phyloP scores from a whole-genome alignment of 2,888 invertebrate genomes.

The Metallyticus violacea region DNA sequence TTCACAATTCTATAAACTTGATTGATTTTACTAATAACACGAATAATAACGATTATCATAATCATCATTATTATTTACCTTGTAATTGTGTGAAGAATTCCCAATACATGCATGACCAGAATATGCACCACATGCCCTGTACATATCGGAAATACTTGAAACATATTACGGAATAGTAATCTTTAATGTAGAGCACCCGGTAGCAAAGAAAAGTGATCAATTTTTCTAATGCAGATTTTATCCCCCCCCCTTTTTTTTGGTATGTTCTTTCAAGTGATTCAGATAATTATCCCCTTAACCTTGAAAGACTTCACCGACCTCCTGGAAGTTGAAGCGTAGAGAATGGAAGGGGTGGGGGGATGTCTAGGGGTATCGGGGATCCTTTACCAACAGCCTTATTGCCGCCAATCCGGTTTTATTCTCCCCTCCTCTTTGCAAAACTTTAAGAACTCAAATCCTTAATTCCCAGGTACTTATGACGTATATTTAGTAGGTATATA shows the following conservation, averaged over 20 bases:
- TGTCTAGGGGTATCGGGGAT: not conserved
- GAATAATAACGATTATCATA: no score
- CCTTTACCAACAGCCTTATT: not conserved
- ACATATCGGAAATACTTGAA: no score
- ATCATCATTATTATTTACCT: no score
- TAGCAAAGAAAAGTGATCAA: not conserved
- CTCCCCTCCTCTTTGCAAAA: not conserved
- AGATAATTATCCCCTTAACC: not conserved
- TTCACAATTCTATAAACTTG: no score
- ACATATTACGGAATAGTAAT: no score
- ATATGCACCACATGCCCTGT: no score
- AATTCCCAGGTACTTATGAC: not conserved
- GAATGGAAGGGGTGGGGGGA: not conserved
- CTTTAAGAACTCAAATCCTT: not conserved
- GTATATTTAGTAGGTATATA: not conserved
- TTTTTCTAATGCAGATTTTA: not conserved
- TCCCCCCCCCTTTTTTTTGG: not conserved
- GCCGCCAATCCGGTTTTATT: not conserved
- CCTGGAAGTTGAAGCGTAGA: not conserved
- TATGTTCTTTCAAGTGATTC: not conserved
- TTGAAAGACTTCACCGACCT: not conserved
- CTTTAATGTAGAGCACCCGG: not conserved
- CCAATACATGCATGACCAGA: no score
- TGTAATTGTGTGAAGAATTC: no score
- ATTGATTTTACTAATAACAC: no score